Conservation (phyloP, 1,140 invertebrate genomes). For the Hylyphantes graminicola region DNA sequence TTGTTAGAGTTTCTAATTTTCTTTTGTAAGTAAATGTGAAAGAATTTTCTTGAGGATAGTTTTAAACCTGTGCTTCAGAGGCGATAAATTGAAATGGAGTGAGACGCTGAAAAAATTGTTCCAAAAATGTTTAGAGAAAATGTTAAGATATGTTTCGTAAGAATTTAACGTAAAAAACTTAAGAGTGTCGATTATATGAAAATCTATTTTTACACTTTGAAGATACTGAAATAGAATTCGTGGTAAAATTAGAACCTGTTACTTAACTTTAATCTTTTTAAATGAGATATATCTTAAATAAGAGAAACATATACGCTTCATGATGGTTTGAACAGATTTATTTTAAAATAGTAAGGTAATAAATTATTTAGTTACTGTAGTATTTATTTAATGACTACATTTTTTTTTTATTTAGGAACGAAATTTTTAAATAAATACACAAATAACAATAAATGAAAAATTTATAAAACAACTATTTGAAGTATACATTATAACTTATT, state of each 20-base stretch:
- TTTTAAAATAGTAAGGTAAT: neutral
- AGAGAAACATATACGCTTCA: neutral
- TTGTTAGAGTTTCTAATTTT: conserved; percentile 19
- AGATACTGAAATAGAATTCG: neutral
- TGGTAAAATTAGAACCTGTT: neutral
- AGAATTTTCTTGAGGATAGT: conserved; percentile 33
- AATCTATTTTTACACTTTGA: neutral
- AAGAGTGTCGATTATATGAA: neutral
- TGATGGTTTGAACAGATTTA: neutral
- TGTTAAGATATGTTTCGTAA: neutral
- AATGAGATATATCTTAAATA: neutral
- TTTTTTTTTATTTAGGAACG: neutral
- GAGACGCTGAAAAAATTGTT: neutral
- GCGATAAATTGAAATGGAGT: conserved; percentile 1
- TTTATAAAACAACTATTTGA: too few species aligned
- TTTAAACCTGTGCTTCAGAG: conserved; percentile 48
- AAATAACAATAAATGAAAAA: too few species aligned
- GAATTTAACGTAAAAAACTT: neutral
- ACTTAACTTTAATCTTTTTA: neutral
- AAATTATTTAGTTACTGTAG: too few species aligned
- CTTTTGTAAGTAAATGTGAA: neutral
- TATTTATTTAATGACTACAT: too few species aligned
- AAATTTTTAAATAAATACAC: too few species aligned
- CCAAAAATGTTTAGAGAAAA: neutral
- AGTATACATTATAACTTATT: too few species aligned